Conservation (phyloP, 2,888 invertebrate genomes). For the Plagodis dolabraria region DNA sequence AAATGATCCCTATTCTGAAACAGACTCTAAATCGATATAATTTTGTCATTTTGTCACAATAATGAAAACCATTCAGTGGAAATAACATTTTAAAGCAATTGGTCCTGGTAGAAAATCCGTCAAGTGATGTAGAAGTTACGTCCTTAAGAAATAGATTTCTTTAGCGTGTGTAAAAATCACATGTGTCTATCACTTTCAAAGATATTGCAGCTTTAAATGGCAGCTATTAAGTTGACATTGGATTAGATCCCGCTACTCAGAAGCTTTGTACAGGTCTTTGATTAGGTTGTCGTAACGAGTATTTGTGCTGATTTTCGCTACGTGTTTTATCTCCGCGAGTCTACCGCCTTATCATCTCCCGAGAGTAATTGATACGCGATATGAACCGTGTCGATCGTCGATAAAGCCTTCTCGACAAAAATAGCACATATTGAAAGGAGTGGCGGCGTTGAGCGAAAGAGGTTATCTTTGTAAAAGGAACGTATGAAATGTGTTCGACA, state of each 20-base stretch:
- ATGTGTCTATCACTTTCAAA: constrained; percentile 46
- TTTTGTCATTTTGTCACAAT: constrained; percentile 26
- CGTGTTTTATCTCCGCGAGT: constrained; percentile 69
- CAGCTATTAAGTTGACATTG: constrained; percentile 59
- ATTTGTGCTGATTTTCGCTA: constrained; percentile 64
- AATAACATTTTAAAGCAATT: constrained; percentile 29
- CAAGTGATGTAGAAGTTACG: constrained; percentile 41
- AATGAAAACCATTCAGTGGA: constrained; percentile 19
- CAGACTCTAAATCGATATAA: constrained; percentile 43
- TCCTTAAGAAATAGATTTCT: constrained; percentile 42
- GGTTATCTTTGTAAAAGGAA: constrained; percentile 32
- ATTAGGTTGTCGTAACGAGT: constrained; percentile 60
- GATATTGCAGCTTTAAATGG: constrained; percentile 51
- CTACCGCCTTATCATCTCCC: constrained; percentile 52
- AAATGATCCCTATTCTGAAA: constrained; percentile 57
- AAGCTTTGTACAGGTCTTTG: constrained; percentile 45
- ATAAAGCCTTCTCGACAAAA: constrained; percentile 42
- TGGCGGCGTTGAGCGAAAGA: constrained; percentile 25
- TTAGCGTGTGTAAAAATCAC: constrained; percentile 47
- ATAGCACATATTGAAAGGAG: constrained; percentile 31
- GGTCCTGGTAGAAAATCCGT: constrained; percentile 39
- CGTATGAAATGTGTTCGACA: constrained; percentile 32
- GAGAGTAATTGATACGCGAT: constrained; percentile 62
- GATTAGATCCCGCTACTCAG: constrained; percentile 40
- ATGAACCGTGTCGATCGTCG: constrained; percentile 50